These are phyloP conservation scores for Troilus luridus DNA, from an alignment of 2,888 invertebrate species.

Conservation along the genomic window DNA sequence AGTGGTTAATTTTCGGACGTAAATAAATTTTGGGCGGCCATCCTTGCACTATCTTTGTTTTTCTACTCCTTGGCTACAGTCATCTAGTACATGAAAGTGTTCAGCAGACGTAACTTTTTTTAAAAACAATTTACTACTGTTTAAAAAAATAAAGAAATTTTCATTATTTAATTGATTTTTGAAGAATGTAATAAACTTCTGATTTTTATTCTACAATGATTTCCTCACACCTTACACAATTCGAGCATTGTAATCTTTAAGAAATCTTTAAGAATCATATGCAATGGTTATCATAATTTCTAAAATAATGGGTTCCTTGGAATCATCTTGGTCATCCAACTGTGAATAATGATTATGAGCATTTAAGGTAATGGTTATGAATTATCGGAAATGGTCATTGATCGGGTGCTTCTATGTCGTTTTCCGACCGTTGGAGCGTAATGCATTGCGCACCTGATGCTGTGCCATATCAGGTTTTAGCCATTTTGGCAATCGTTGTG, in stretches of 20 bases:
- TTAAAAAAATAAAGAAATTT: no score
- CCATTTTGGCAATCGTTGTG: slow-evolving; percentile 3
- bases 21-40: no score
- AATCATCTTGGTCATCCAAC: neutral
- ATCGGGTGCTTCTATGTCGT: neutral
- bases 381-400: neutral
- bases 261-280: neutral
- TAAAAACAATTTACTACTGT: no score
- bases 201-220: no score
- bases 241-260: neutral
- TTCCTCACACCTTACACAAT: neutral
- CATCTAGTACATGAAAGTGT: no score
- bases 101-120: no score
- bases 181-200: no score
- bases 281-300: neutral
- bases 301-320: neutral
- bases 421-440: neutral
- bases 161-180: no score
- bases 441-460: neutral
- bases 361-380: neutral
- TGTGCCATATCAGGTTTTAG: neutral
- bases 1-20: no score
- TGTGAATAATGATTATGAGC: neutral
- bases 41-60: no score
- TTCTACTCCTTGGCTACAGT: no score